Conservation (phyloP, 2,113 vertebrate species). For the Pycnonotus jocosus region DNA sequence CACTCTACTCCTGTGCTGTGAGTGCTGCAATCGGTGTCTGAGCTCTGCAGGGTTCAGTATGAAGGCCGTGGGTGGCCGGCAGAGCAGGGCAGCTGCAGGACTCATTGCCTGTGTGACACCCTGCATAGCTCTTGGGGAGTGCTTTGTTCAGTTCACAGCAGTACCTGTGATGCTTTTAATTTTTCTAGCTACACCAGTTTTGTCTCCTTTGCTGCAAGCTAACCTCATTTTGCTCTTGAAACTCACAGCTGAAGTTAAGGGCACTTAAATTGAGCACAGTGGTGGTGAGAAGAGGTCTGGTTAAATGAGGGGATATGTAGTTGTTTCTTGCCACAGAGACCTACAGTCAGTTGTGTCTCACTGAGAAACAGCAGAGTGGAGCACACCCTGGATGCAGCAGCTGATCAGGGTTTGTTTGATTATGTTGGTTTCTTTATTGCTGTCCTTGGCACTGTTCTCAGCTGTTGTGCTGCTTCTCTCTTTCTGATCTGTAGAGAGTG, state of each 20-base stretch:
- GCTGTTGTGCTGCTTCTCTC: not conserved
- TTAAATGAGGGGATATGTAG: not conserved
- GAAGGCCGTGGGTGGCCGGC: accelerated
- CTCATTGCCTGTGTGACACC: not conserved
- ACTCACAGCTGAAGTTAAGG: not conserved
- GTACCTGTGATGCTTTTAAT: not conserved
- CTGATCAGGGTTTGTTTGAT: not conserved
- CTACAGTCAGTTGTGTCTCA: not conserved
- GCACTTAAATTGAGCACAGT: not conserved
- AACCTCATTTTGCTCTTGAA: not conserved
- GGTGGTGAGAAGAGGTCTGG: not conserved
- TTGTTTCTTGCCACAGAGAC: not conserved
- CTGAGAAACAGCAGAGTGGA: not conserved
- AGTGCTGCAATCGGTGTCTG: accelerated
- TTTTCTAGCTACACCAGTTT: not conserved
- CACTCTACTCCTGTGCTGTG: not conserved
- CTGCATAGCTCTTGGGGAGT: not conserved
- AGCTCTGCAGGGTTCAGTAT: not conserved
- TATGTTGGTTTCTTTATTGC: not conserved
- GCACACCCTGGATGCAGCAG: not conserved
- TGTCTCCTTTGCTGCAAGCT: not conserved
- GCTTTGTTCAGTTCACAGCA: not conserved
- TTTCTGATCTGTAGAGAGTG: not conserved
- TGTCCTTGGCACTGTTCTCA: not conserved
- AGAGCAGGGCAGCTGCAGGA: not conserved